phyloP scores from a whole-genome alignment of 2,888 invertebrate genomes.

The Noctua comes region DNA sequence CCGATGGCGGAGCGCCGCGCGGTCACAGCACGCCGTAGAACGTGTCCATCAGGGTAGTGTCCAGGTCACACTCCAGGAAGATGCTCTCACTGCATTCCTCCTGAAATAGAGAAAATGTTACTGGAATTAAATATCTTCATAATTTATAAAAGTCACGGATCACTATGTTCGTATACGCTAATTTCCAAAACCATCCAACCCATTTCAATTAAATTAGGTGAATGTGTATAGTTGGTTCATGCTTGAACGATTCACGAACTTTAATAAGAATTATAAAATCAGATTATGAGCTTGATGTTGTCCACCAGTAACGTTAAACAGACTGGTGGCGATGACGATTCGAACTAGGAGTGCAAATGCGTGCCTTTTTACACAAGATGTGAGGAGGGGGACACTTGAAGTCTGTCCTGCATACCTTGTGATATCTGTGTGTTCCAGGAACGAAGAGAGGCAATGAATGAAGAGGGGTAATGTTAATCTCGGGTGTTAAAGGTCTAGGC shows the following conservation, averaged over 20 bases:
- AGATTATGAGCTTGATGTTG: not conserved
- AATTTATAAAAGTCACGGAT: not conserved
- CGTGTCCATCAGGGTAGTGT: constrained; percentile 86
- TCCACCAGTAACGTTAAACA: not conserved
- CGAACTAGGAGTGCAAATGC: not conserved
- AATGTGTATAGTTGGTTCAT: not conserved
- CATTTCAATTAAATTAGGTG: not conserved
- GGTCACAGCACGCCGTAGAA: constrained; percentile 87
- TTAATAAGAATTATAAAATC: not conserved
- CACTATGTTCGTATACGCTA: not conserved
- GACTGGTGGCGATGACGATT: not conserved
- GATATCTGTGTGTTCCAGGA: not conserved
- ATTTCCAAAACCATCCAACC: not conserved
- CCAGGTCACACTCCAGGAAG: constrained; percentile 87
- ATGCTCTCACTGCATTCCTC: constrained; percentile 87
- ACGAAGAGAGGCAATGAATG: not conserved
- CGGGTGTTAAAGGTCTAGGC: not conserved
- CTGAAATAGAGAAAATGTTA: constrained; percentile 72
- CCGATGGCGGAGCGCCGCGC: constrained; percentile 29
- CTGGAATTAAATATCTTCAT: not conserved
- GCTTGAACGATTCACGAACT: not conserved
- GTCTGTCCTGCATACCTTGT: not conserved
- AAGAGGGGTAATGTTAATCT: not conserved
- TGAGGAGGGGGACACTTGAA: not conserved
- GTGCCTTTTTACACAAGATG: not conserved